A percentile compares a stretch with the other conserved stretches of the same genome.
Conservation (phyloP, 2,113 vertebrate genomes). For the Ammodytes marinus region DNA sequence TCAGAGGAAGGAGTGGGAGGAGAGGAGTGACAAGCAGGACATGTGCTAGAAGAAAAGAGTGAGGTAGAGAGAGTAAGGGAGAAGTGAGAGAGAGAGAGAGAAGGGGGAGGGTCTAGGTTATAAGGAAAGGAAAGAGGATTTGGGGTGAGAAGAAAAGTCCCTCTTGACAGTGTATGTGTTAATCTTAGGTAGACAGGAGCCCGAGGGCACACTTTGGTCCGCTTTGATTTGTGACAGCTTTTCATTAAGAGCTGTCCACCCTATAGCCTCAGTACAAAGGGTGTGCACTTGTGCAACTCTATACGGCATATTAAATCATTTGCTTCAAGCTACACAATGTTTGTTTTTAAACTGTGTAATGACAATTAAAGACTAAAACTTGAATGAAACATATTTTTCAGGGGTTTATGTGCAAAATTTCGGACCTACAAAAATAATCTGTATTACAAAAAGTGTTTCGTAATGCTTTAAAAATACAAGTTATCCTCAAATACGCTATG, state of each 20-base stretch:
- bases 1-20: conserved; percentile 62
- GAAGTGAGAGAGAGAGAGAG: conserved; percentile 17
- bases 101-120: conserved; percentile 12
- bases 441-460: too few species aligned
- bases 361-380: background rate
- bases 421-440: background rate
- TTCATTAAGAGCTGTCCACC: conserved; percentile 43
- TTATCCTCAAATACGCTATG: too few species aligned
- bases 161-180: conserved; percentile 41
- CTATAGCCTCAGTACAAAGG: background rate
- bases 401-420: background rate
- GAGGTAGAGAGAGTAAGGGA: conserved; percentile 12
- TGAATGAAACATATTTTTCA: background rate
- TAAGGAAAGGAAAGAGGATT: conserved; percentile 25
- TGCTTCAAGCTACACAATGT: too few species aligned
- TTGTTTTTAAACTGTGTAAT: too few species aligned
- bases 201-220: conserved; percentile 45
- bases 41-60: conserved; percentile 11
- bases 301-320: too few species aligned
- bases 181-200: conserved; percentile 35
- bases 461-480: background rate
- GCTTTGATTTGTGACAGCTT: conserved; percentile 25
- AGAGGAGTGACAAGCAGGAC: conserved; percentile 31
- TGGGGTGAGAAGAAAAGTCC: conserved; percentile 33
- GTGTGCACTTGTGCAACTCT: background rate